Conservation (phyloP, 1,140 invertebrate species). For the Monochamus saltuarius region DNA sequence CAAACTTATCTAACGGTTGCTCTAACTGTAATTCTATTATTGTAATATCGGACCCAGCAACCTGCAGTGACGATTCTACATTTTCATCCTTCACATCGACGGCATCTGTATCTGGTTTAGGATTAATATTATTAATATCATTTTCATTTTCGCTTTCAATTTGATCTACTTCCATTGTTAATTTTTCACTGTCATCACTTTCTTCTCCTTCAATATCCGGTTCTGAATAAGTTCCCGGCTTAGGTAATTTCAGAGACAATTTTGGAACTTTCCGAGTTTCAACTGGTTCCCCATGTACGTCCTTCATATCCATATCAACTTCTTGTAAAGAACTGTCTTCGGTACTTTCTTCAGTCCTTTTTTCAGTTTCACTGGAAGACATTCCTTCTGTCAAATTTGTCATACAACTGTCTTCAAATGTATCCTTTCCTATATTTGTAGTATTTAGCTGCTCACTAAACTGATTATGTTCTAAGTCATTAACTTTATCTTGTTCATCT, state of each 20-base stretch:
- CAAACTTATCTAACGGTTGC: constrained; percentile 70
- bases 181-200: constrained; percentile 61
- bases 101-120: constrained; percentile 7
- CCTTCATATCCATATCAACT: constrained; percentile 22
- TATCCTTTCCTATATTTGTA: too few relatives aligned
- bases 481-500: neutral
- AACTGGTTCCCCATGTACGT: constrained; percentile 30
- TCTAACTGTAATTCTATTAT: constrained; percentile 72
- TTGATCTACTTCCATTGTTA: constrained; percentile 53
- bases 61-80: constrained; percentile 27
- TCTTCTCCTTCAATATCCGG: constrained; percentile 31
- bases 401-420: too few relatives aligned
- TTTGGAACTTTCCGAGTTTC: constrained; percentile 55
- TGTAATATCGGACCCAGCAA: constrained; percentile 64
- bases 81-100: constrained; percentile 20
- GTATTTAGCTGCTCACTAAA: constrained; percentile 5
- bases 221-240: constrained; percentile 38
- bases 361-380: constrained; percentile 5
- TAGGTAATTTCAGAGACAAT: constrained; percentile 56
- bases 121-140: constrained; percentile 24
- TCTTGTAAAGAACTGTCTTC: constrained; percentile 16
- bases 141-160: constrained; percentile 43
- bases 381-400: constrained; percentile 1
- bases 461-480: constrained; percentile 2
- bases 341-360: constrained; percentile 20